Base-by-base conservation (phyloP, 1,140 invertebrate species). In the Pantala flavescens region DNA sequence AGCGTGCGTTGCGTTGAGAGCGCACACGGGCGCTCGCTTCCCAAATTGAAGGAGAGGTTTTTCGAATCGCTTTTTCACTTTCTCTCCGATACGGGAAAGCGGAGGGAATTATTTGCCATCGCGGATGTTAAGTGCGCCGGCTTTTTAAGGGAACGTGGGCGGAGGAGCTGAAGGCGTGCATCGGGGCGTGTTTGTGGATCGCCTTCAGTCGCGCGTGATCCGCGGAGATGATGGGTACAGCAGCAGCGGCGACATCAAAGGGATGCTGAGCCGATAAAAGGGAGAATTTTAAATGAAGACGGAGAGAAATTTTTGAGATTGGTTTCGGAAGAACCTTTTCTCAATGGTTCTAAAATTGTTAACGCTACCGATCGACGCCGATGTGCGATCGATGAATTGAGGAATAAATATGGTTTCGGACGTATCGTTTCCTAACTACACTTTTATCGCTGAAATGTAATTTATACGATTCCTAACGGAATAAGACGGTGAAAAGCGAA, bases 201-300 rank as follows among this genome's bases (percentile, higher is more conserved):
- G 49, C 49, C 49, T 63, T 12, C 49, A 63, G 49, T 63, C 49
- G 49, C 49, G 49, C 49, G 49, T 63, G 49, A 63, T 63, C 49
- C 49, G 49, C 49, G 49, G n/a, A 63, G n/a, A 63, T 63, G 49
- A 63, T 63, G 49, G 49, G 49, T 19, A 63, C 12, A 21, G 49
- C 49, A 12, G 49, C 12, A 21, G 49, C 49, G 49, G 49, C 49
- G 49, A 63, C 49, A 63, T 63, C 49, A 63, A 63, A 63, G n/a
- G 49, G 49, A 63, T 63, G 16, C n/a, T 16, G 49, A 12, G 49
- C 9, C 43, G 70, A 63, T 12, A 63, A 23, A 70, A 63, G 70
- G n/a, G n/a, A 63, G 49, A 63, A 63, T 63, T 63, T 63, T 63
- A 19, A 16, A 63, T 21, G 49, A 19, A 63, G 49, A 63, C 49